Percentiles rank a stretch among this genome's conserved stretches.
Evolutionary conservation across 2,888 invertebrate species (phyloP).

Genomic region (Gymnoscelis rufifasciata): DNA sequence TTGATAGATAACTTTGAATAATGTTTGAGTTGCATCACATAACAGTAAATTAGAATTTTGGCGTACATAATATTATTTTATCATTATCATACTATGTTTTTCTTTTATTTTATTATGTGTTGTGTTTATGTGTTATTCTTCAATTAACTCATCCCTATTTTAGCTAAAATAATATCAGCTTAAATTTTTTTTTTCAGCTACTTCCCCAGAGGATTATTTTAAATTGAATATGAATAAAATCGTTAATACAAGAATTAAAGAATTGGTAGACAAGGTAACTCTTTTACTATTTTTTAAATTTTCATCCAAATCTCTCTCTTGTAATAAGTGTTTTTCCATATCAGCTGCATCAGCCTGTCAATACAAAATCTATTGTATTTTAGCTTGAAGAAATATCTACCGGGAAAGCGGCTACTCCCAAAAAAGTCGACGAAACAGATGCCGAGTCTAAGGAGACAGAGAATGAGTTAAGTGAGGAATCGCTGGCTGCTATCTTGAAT

Average conservation of each 20-base stretch:
- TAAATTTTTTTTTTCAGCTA: constrained; percentile 31
- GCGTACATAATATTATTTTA: neutral
- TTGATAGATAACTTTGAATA: neutral
- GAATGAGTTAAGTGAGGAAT: neutral
- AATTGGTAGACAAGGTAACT: neutral
- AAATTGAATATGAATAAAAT: constrained; percentile 35
- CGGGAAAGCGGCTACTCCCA: too few species aligned
- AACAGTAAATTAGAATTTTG: neutral
- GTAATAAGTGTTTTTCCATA: too few species aligned
- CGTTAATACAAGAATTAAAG: constrained; percentile 27
- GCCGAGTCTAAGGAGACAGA: too few species aligned
- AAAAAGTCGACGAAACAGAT: too few species aligned
- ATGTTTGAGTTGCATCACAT: constrained; percentile 5
- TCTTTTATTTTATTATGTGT: too few species aligned
- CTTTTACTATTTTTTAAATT: too few species aligned
- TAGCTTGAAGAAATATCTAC: constrained; percentile 4
- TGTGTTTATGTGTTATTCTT: too few species aligned
- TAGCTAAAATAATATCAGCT: neutral
- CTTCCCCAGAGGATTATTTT: constrained; percentile 36
- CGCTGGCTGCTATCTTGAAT: neutral
- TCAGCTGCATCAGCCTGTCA: neutral
- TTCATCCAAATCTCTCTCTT: too few species aligned
- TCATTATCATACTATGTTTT: too few species aligned
- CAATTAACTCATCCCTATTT: neutral
- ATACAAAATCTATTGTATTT: constrained; percentile 31